Base-by-base conservation (phyloP, 1,140 invertebrate species). In the Zaprionus africanus region DNA sequence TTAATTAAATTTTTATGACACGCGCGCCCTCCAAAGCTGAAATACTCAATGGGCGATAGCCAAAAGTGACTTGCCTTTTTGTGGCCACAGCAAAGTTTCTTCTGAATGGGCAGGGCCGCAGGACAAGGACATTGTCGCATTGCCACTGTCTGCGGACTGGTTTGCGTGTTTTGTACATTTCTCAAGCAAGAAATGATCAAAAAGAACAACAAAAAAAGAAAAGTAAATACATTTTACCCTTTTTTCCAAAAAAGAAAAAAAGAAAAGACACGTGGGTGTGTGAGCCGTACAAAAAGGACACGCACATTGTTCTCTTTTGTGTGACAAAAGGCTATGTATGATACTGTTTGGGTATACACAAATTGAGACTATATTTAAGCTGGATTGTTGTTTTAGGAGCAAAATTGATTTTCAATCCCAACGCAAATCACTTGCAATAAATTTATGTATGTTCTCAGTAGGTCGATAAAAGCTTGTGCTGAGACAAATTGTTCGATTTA, bases 1-100 rank as follows among this genome's bases (percentile, higher is more conserved):
- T 85, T 90, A 90, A 88, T 88, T 88, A 88, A 88, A 84, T 88
- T 88, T 90, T 88, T 88, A 90, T 69, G 85, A 90, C 76, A 71
- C 69, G 76, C 78, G 76, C 75, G 58, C 58, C 22, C 60, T 61
- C 34, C 28, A 46, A 56, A 53, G 53, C 61, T 57, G 24, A 49
- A 54, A 62, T 24, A 24, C 17, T 80, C 31, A 74, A 67, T 78
- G 51, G 58, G 46, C 63, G 63, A 61, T 53, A 34, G 46, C 15
- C 60, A 22, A 24, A 51, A 71, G 62, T 51, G 82, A 65, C 46
- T 76, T 66, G 63, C 69, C 79, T 54, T 76, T 76, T 72, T 58
- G 68, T 63, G 24, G 72, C 53, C 17, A 54, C 38, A 19, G 43
- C 41, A 64, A 76, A 59, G 56, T 68, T 49, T 34, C 53, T 54